A percentile compares a stretch with the other conserved stretches of the same genome.
Evolutionary conservation across 2,888 invertebrate species (phyloP).

Genomic region (Teinopalpus imperialis): DNA sequence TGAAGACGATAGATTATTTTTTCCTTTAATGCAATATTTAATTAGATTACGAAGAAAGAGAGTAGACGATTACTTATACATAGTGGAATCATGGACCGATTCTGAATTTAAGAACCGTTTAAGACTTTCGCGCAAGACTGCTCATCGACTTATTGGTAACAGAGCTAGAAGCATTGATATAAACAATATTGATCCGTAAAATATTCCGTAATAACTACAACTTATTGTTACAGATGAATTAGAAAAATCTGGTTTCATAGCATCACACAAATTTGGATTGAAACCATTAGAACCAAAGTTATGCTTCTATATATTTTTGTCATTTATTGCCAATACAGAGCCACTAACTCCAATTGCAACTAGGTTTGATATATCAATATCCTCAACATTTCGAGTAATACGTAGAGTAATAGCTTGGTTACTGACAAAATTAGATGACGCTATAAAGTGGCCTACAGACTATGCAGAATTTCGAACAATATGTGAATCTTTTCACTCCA

Average conservation of each 20-base stretch:
- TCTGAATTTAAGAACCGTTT: constrained; percentile 56
- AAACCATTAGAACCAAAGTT: constrained; percentile 60
- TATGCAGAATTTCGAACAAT: constrained; percentile 44
- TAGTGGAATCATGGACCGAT: constrained; percentile 59
- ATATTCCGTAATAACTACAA: no score
- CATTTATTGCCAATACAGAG: constrained; percentile 57
- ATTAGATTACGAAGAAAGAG: constrained; percentile 48
- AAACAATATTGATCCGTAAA: no score
- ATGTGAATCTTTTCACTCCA: constrained; percentile 48
- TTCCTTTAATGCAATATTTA: constrained; percentile 58
- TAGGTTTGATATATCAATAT: constrained; percentile 61
- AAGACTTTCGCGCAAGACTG: constrained; percentile 52
- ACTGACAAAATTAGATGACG: constrained; percentile 54
- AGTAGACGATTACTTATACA: constrained; percentile 58
- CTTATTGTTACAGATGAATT: constrained; percentile 54
- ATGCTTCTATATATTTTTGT: constrained; percentile 60
- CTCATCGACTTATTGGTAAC: constrained; percentile 51
- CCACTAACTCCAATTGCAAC: constrained; percentile 59
- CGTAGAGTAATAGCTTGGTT: constrained; percentile 60
- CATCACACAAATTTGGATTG: constrained; percentile 56
- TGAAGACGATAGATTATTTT: constrained; percentile 49
- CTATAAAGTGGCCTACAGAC: constrained; percentile 55
- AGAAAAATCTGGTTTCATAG: constrained; percentile 58
- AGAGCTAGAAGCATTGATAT: no score
- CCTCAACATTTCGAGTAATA: constrained; percentile 60